These are phyloP conservation scores for Blennius ocellaris DNA, from an alignment of 2,113 vertebrate species.

Conservation along the genomic window DNA sequence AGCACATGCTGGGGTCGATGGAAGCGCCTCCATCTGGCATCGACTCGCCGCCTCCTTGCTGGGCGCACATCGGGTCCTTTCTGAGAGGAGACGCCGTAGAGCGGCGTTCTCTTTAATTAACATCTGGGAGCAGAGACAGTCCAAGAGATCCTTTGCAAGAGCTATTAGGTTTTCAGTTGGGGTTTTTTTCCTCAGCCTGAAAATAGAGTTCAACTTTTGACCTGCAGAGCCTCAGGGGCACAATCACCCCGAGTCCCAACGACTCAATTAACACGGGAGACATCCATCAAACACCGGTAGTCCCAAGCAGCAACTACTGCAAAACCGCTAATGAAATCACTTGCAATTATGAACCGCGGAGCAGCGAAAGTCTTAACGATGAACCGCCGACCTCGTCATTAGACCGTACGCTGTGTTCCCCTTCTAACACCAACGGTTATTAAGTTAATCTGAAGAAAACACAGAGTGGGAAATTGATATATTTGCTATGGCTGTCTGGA, in stretches of 20 bases:
- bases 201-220: constrained; percentile 57
- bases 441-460: constrained; percentile 40
- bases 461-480: constrained; percentile 44
- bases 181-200: constrained; percentile 3
- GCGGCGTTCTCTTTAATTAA: constrained; percentile 55
- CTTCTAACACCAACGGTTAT: constrained; percentile 14
- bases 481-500: constrained; percentile 49
- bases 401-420: not conserved
- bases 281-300: constrained; percentile 31
- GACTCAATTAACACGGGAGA: constrained; percentile 36
- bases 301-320: not conserved
- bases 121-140: constrained; percentile 40
- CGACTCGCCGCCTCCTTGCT: no score
- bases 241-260: constrained; percentile 26
- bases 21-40: not conserved
- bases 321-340: constrained; percentile 19
- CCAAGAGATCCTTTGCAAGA: constrained; percentile 38
- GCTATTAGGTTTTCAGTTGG: constrained; percentile 48
- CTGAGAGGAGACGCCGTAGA: not conserved
- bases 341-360: constrained; percentile 21
- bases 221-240: constrained; percentile 14
- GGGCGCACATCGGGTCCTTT: no score
- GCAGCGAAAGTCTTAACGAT: not conserved
- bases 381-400: no score
- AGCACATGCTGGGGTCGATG: constrained; percentile 40